These are phyloP conservation scores for Ornithorhynchus anatinus DNA, from an alignment of 2,113 vertebrate genomes.

Conservation along the genomic window DNA sequence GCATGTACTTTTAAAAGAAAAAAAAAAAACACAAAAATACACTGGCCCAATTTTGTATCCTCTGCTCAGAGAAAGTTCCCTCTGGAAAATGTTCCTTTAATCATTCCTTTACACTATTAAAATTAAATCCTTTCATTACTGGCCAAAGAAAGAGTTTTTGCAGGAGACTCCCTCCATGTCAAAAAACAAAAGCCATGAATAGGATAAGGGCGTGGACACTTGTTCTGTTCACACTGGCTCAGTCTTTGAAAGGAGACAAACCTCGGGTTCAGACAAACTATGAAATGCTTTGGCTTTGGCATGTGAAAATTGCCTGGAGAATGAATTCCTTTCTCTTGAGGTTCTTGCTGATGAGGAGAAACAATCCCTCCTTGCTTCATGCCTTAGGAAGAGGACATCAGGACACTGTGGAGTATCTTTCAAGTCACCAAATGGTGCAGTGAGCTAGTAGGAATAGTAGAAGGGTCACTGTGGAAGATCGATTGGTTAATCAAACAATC, in stretches of 20 bases:
- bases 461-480: too few relatives aligned
- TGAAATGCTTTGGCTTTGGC: too few relatives aligned
- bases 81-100: constrained; percentile 9
- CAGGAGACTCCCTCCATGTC: constrained; percentile 23
- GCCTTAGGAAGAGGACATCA: neutral
- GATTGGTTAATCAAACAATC: too few relatives aligned
- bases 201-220: neutral
- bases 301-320: too few relatives aligned
- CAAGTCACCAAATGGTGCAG: neutral
- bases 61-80: neutral
- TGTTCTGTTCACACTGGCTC: neutral
- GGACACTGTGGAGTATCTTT: neutral
- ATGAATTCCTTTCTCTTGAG: constrained; percentile 36
- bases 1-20: neutral
- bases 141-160: constrained; percentile 34
- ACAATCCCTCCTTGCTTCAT: neutral
- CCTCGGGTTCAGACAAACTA: too few relatives aligned
- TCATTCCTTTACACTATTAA: constrained; percentile 53
- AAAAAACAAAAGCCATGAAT: constrained; percentile 26
- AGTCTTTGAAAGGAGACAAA: too few relatives aligned
- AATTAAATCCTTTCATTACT: constrained; percentile 40
- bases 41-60: neutral
- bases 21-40: neutral
- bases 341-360: neutral
- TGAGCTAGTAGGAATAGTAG: too few relatives aligned